Conservation (phyloP, 2,888 invertebrate genomes). For the Calliphora vomitoria region DNA sequence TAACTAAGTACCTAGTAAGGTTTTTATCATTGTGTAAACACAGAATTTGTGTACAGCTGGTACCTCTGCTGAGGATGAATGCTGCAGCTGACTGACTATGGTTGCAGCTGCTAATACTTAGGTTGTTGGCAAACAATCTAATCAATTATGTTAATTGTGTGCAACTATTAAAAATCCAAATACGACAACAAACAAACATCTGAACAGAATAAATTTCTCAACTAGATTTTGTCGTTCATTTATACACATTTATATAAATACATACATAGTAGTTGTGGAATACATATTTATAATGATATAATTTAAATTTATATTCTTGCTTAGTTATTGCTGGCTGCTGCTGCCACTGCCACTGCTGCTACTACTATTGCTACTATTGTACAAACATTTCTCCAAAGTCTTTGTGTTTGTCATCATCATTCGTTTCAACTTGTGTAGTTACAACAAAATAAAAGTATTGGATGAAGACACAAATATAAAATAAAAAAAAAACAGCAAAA, state of each 20-base stretch:
- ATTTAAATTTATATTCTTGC: conserved; percentile 43
- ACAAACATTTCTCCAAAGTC: conserved; percentile 34
- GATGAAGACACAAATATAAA: conserved; percentile 18
- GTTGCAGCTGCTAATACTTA: conserved; percentile 62
- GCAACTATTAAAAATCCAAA: conserved; percentile 75
- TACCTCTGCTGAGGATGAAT: conserved; percentile 36
- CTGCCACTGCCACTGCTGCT: no score
- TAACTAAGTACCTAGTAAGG: neutral
- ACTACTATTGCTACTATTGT: neutral
- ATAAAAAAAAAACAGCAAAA: conserved; percentile 20
- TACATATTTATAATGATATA: conserved; percentile 41
- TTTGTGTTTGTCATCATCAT: conserved; percentile 59
- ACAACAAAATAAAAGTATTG: conserved; percentile 48
- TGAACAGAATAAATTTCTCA: conserved; percentile 55
- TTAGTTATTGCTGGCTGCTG: neutral
- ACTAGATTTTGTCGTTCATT: conserved; percentile 18
- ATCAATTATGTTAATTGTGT: conserved; percentile 80
- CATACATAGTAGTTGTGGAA: neutral
- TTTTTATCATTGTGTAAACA: conserved; percentile 6
- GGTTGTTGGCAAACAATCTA: conserved; percentile 75
- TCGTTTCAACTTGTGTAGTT: conserved; percentile 43
- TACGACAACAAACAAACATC: conserved; percentile 53
- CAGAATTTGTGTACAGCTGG: neutral
- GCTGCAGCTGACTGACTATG: conserved; percentile 27
- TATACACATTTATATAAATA: neutral